Base-by-base conservation (phyloP, 2,888 invertebrate species). In the Arrhopalites spinosus region DNA sequence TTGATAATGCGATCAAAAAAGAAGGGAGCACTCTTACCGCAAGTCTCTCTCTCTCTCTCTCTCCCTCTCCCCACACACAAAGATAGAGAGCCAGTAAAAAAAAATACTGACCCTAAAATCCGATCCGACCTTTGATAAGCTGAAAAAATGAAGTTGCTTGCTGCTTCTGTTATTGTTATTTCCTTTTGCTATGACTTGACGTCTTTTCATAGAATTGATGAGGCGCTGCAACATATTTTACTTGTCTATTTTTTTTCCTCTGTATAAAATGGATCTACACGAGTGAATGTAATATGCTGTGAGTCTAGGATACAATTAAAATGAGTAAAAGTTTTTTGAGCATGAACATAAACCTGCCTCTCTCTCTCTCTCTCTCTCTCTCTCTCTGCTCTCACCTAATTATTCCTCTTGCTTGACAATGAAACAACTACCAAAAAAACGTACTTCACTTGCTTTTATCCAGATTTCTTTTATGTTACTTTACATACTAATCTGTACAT, bases 1-100 rank as follows among this genome's bases (percentile, higher is more conserved):
- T 76, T 76, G 73, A 76, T 50, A 76, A 76, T 76, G 66, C 45
- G 61, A 77, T 77, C 77, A 77, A 76, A 72, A 76, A 36, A 36
- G 66, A 53, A 67, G 47, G 66, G 63, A 67, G 47, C 27, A 45
- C 59, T 36, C 30, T 27, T 56, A 72, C 50, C 53, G 70, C 63
- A 47, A 36, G 69, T 43, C 63, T 69, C n/a, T 45, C 15, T 15
- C 45, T 11, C n/a, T n/a, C n/a, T n/a, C n/a, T n/a, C n/a, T n/a
- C n/a, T n/a, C n/a, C n/a, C n/a, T n/a, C n/a, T n/a, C n/a, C n/a
- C n/a, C n/a, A n/a, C n/a, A n/a, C 36, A 36, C 5, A 36, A 11
- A 7, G 36, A 36, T 3, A 36, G 36, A 36, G 36, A 36, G 36
- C 3, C 43, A 56, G 50, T 36, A 30, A 56, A 63, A 53, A 61